Evolutionary conservation across 2,113 vertebrate genomes (phyloP).

Genomic region (Ctenomys sociabilis): DNA sequence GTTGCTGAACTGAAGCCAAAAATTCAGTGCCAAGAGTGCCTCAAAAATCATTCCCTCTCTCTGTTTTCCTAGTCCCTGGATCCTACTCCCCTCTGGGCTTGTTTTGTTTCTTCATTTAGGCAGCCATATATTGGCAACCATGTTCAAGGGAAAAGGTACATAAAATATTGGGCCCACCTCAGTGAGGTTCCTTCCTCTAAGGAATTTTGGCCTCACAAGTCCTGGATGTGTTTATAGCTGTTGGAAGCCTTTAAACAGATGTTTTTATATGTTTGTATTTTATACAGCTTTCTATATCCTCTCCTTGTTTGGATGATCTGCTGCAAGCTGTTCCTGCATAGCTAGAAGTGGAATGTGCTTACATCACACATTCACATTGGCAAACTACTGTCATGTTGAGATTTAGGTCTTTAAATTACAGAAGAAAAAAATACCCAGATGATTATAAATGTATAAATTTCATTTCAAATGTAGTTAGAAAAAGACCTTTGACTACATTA

Average conservation of each 20-base stretch:
- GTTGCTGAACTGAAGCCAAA: background rate
- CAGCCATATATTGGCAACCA: background rate
- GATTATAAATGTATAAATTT: conserved; percentile 52
- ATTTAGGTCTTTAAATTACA: conserved; percentile 55
- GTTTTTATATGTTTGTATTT: background rate
- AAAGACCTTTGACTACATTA: background rate
- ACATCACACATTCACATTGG: conserved; percentile 65
- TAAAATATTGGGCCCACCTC: background rate
- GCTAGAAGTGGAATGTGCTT: conserved; percentile 24
- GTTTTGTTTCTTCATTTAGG: background rate
- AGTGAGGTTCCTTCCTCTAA: background rate
- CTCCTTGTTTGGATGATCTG: background rate
- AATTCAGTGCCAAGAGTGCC: background rate
- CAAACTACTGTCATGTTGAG: conserved; percentile 55
- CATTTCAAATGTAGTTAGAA: conserved; percentile 48
- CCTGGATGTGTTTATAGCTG: background rate
- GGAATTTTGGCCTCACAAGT: background rate
- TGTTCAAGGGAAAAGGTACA: background rate
- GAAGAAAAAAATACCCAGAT: conserved; percentile 63
- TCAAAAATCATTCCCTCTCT: background rate
- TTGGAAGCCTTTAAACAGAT: background rate
- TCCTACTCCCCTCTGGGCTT: background rate
- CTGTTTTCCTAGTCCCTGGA: background rate
- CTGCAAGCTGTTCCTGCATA: background rate
- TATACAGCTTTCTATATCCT: background rate